Evolutionary conservation across 1,140 invertebrate species (phyloP).

Genomic region (Homalodisca vitripennis): DNA sequence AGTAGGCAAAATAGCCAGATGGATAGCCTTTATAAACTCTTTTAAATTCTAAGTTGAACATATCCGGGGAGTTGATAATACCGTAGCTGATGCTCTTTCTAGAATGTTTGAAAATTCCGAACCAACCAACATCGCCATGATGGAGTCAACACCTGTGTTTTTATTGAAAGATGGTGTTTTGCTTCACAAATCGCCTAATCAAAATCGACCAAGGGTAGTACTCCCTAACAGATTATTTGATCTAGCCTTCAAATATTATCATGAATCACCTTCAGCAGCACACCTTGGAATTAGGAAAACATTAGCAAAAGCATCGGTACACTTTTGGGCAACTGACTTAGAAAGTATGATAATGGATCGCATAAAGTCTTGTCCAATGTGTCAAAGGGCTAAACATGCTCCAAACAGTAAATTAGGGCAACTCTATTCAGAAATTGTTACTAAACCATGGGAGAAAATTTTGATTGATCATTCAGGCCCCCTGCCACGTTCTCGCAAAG

Average conservation of each 20-base stretch:
- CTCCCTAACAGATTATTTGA: neutral
- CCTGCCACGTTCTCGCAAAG: neutral
- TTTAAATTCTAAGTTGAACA: neutral
- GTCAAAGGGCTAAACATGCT: slow-evolving; percentile 15
- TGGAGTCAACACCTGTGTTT: neutral
- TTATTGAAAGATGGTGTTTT: neutral
- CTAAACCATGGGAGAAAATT: neutral
- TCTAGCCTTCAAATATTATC: slow-evolving; percentile 21
- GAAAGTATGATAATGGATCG: neutral
- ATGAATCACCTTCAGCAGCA: neutral
- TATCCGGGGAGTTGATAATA: slow-evolving; percentile 5
- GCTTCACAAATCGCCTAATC: neutral
- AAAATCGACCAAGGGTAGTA: neutral
- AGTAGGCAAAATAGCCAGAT: slow-evolving; percentile 18
- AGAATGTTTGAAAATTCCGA: slow-evolving; percentile 22
- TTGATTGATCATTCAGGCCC: slow-evolving; percentile 11
- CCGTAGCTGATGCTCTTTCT: slow-evolving; percentile 9
- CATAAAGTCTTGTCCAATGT: neutral
- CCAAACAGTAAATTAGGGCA: neutral
- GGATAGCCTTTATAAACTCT: slow-evolving; percentile 1
- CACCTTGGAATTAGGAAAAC: slow-evolving; percentile 16
- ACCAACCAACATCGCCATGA: too few species aligned
- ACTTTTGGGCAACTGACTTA: neutral
- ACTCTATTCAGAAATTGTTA: neutral
- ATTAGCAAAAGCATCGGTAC: neutral